Base-by-base conservation (phyloP, 2,888 invertebrate species). In the Micropterix aruncella region DNA sequence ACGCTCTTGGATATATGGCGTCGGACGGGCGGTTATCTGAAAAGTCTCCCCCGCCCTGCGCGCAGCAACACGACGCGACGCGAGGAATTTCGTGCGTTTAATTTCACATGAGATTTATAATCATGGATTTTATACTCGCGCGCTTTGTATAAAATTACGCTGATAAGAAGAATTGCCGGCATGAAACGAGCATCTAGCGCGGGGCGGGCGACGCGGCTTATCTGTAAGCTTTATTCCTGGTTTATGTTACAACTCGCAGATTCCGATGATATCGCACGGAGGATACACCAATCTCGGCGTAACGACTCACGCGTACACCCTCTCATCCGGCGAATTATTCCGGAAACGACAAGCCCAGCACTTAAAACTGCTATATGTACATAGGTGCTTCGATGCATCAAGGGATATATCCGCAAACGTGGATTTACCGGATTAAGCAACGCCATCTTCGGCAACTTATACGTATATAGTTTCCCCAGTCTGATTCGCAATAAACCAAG, bases 51-150 rank as follows among this genome's bases (percentile, higher is more conserved):
- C 7, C 27, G 7, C 27, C 27, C 27, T 5, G 27, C 27, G 27
- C 27, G 27, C 12, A n/a, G n/a, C n/a, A n/a, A n/a, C n/a, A 12
- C 27, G 27, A 12, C 7, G 27, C 27, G 27, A 12, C 7, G 7
- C 27, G 27, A 27, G 27, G 27, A 27, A 27, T 27, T 27, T 27
- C 27, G 7, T 27, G 12, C 63, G 62, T 63, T 61, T 62, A 60
- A 56, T 63, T 63, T 65, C 63, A 63, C 63, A 62, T 62, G 62
- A 64, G 63, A 63, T 63, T 62, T 63, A 63, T 64, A 63, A 62
- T 60, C 60, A 56, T 27, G 27, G 27, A 27, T 27, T 27, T 27
- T 27, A 27, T 27, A 27, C 27, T 12, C 5, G 27, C 5, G 27
- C 27, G 27, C 27, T 27, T 27, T 27, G 27, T 27, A 27, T 27